phyloP scores from a whole-genome alignment of 2,797 vertebrate species.

The Pantherophis alleghaniensis region DNA sequence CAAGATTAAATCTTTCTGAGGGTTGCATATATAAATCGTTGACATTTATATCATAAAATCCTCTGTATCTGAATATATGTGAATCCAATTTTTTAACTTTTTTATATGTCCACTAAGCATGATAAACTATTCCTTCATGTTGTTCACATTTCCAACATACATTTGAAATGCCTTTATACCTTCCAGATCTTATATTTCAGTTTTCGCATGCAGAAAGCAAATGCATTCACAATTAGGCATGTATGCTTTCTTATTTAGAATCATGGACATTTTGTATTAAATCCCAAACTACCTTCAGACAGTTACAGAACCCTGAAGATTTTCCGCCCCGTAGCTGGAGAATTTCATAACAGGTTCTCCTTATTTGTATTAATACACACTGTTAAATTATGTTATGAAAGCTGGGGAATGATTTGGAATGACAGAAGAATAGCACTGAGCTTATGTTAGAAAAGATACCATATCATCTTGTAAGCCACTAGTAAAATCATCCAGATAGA shows the following conservation, averaged over 20 bases:
- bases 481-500: conserved; percentile 2
- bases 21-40: neutral
- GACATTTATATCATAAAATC: neutral
- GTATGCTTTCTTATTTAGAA: conserved; percentile 35
- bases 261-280: conserved; percentile 26
- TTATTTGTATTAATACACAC: conserved; percentile 32
- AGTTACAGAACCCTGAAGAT: conserved; percentile 29
- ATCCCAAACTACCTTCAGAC: conserved; percentile 26
- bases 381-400: conserved; percentile 43
- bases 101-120: neutral
- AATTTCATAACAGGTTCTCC: conserved; percentile 39
- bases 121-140: neutral
- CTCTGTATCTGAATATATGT: too few relatives aligned
- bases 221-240: neutral
- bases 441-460: conserved; percentile 29
- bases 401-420: conserved; percentile 25
- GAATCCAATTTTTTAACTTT: neutral
- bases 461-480: neutral
- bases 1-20: neutral
- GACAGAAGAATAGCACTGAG: neutral
- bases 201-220: neutral
- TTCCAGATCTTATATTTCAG: neutral
- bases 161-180: neutral
- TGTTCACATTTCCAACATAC: neutral
- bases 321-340: conserved; percentile 10